Base-by-base conservation (phyloP, 2,797 vertebrate genomes). In the Catamblyrhynchus diadema region DNA sequence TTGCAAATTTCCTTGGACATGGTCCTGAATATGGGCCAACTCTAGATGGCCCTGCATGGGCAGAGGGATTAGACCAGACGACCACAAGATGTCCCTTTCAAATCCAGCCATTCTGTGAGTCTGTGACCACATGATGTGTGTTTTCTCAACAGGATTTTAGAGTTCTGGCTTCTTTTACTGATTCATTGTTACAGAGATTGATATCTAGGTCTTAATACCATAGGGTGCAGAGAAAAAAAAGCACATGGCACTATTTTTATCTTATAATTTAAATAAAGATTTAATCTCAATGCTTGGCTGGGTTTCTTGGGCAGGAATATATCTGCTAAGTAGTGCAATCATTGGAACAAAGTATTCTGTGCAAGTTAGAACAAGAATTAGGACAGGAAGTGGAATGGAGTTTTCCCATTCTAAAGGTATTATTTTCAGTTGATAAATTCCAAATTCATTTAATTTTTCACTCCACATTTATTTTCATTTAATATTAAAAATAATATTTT, bases 211-310 rank as follows among this genome's bases (percentile, higher is more conserved):
- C 32, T 91, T 86, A 81, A 80, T 73, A 82, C 35, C n/a, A 50
- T 12, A 12, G 30, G 3, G 16, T 12, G 72, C 8, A 9, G 47
- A 78, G 35, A 95, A 84, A 88, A 95, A 95, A 93, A 90, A 39
- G 41, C 48, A 88, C 10, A 30, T 62, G 72, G 33, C 15, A 62
- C 80, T 96, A 96, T 94, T 92, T 97, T 94, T 90, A 75, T 72
- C 66, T 91, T 86, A 62, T 45, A 80, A 81, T 93, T 91, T 90
- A 81, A 94, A 95, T 77, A 88, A 88, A 93, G 86, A 94, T 95
- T 56, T 32, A 85, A 94, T 96, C 89, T 93, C 70, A 61, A 51
- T 59, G 50, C 50, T 91, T 94, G 83, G 67, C 90, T 85, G 9
- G 20, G 27, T 94, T 94, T 85, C 67, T 69, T 53, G 30, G 51